Evolutionary conservation across 2,888 invertebrate species (phyloP), one percentile per base, ranked within the genome.

Genomic region (Mermis nigrescens): DNA sequence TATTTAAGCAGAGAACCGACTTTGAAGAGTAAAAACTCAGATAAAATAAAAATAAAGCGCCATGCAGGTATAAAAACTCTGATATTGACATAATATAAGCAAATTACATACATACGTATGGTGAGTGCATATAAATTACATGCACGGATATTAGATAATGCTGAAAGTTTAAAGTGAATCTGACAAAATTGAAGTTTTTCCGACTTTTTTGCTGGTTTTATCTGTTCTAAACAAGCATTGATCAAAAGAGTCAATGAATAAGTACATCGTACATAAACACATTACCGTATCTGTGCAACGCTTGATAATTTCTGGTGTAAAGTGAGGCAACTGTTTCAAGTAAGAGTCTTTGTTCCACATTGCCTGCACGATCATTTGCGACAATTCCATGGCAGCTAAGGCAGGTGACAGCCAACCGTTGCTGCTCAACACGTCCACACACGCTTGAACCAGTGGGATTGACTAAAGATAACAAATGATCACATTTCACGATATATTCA

Each of bases 321-420:
- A 95, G 76, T 98, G 94, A 1, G 98, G 98, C 72, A 99, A 76
- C 72, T 99, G 98, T 63, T 92, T 84, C 62, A 99, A 79, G 72
- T 94, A 92, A 0, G 91, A 89, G 76, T 98, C 98, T 75, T 92
- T 94, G 69, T 86, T 89, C 92, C 95, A 98, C 92, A 98, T 92
- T 12, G 95, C 95, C 76, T 99, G 98, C 0, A 98, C 98, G 1
- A 90, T 87, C 95, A 98, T 99, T 77, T 98, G 98, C 0, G 95
- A 91, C 69, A 99, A 78, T 76, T 98, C 98, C 98, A 99, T 99
- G 68, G 95, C 94, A 24, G 94, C 91, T 46, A 99, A 87, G 2
- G 95, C 98, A 0, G 98, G 95, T 0, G 89, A 83, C 56, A 99
- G 78, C 98, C 98, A 99, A 32, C 98, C 95, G 68, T 92, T 94